Evolutionary conservation across 2,113 vertebrate species (phyloP), one percentile per base, ranked within the genome.

Genomic region (Pongo pygmaeus): DNA sequence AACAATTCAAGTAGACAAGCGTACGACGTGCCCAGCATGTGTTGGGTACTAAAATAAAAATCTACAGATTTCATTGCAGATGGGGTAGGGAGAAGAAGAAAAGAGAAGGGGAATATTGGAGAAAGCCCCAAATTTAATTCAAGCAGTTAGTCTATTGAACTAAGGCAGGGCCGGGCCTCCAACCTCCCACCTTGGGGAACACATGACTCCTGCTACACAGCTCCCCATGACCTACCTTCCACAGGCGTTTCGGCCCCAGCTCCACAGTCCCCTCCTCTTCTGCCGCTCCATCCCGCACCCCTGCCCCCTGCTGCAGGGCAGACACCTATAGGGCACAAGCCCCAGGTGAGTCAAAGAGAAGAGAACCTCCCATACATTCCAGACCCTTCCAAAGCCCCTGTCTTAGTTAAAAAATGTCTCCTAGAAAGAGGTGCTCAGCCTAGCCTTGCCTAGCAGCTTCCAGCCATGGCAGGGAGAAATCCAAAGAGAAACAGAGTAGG

Each of bases 251-350:
- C 0, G 97, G 96, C 0, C 84, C 98, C 3, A 97, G 38, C 20
- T 99, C 98, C 98, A 98, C 97, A 17, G 95, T 70, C 79, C 98
- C 98, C 10, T 98, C 98, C 6, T 99, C 99, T 4, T 97, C 98
- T 0, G 43, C 77, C 0, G 50, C 84, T 20, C 96, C 97, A 57
- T 99, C 99, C 61, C 91, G 93, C 55, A 88, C 97, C 1, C 20
- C 0, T 0, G 98, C 8, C 0, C 98, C 98, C 52, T 98, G 99
- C 97, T 99, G 99, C 94, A 99, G 97, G 96, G 97, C 96, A 6
- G 98, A 98, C 89, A 99, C 98, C 99, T 99, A 89, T 22, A 30
- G 85, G 84, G 86, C 64, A 97, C 13, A 94, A n/a, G 2, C 48
- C 80, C 38, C 75, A 52, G 20, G 40, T 87, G 22, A 88, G 59